Base-by-base conservation (phyloP, 2,888 invertebrate species). In the Caenorhabditis japonica region DNA sequence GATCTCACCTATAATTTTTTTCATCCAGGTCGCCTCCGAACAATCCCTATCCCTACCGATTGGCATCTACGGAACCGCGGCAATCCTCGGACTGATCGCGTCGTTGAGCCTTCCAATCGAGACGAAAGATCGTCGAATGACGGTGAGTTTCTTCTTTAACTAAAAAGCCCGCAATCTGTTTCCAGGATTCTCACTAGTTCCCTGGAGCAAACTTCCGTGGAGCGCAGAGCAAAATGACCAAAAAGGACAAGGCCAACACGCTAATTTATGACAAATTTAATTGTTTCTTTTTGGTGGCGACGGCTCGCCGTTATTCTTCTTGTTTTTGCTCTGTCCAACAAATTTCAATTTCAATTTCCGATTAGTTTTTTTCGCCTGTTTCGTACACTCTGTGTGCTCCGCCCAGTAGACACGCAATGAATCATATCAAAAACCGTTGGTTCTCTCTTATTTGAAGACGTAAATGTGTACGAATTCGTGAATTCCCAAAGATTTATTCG, bases 41-140 rank as follows among this genome's bases (percentile, higher is more conserved):
- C 91, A 92, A 79, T 93, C 93, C 0, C 89, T 93, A 69, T 90
- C 91, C 0, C 90, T 92, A 62, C 93, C 93, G 0, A 92, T 93
- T 10, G 91, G 92, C 19, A 92, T 93, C 12, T 94, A 94, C 87
- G 92, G 92, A 0, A 82, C 91, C n/a, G 91, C 93, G 1, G 93
- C 93, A 0, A 77, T 94, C 0, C 85, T 93, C 47, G 93, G 94
- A 8, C 92, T 93, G 0, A 86, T 92, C 0, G 93, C 93, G 3
- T 92, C 93, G 68, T 89, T 93, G n/a, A 90, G 93, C 1, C 89
- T 95, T 43, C 94, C 94, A 4, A 93, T 94, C 55, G 94, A 94
- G 89, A 93, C 94, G 0, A 92, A 92, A 86, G 93, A 93, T 38
- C 91, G 92, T 75, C 92, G 92, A 77, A 84, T 90, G 85, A 68